phyloP scores from a whole-genome alignment of 2,113 vertebrate species.

The Bubalus kerabau region DNA sequence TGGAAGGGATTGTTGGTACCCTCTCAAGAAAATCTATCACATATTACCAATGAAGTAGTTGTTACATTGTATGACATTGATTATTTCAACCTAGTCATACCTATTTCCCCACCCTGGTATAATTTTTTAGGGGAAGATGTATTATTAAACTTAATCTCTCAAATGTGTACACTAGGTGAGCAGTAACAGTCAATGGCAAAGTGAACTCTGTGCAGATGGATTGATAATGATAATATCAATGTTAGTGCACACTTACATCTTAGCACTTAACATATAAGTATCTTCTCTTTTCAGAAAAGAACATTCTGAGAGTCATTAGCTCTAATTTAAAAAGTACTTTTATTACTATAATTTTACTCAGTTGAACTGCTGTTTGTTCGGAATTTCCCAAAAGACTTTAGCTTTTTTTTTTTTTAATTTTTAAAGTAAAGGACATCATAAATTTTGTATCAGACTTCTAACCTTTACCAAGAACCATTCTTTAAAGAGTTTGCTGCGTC shows the following conservation, averaged over 20 bases:
- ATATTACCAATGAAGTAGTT: neutral
- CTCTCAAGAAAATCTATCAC: neutral
- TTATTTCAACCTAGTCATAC: neutral
- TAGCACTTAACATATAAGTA: neutral
- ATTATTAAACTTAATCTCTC: neutral
- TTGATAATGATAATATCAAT: neutral
- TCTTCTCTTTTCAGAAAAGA: neutral
- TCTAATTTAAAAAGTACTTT: neutral
- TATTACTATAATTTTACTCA: neutral
- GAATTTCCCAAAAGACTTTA: neutral
- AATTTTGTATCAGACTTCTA: constrained; percentile 15
- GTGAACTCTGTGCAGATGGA: neutral
- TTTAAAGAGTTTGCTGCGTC: constrained; percentile 27
- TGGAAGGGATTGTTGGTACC: neutral
- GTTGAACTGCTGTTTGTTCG: constrained; percentile 7
- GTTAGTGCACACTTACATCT: neutral
- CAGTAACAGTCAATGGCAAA: neutral
- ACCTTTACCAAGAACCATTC: constrained; percentile 18
- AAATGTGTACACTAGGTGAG: neutral
- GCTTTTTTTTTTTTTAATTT: neutral
- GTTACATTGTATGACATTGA: neutral
- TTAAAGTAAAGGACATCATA: neutral
- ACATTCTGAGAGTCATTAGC: neutral
- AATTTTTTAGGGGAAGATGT: neutral
- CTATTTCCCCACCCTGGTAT: neutral